These are phyloP conservation scores for Hypomecis atomaria DNA, from an alignment of 2,888 invertebrate species.

Conservation along the genomic window DNA sequence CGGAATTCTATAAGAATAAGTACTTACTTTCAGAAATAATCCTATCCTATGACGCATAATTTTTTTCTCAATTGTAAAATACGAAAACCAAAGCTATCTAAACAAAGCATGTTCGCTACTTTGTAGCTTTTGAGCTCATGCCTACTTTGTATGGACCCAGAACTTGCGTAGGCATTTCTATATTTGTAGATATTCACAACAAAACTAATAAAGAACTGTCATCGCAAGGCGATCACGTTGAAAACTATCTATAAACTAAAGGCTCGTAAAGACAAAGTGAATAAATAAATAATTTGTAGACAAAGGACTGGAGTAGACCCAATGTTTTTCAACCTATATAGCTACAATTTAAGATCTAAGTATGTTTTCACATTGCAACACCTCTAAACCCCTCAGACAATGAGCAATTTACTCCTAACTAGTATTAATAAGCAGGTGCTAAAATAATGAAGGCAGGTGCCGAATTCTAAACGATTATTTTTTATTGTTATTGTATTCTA, in stretches of 20 bases:
- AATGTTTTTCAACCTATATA: background rate
- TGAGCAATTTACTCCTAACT: constrained; percentile 27
- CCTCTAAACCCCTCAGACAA: constrained; percentile 19
- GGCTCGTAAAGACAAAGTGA: background rate
- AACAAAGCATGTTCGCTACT: no score
- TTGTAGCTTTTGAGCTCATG: no score
- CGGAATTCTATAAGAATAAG: no score
- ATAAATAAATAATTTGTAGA: no score
- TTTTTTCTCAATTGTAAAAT: no score
- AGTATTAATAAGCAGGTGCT: constrained; percentile 24
- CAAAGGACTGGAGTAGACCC: no score
- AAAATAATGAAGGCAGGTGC: constrained; percentile 23
- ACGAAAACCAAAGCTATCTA: no score
- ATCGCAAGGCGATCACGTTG: background rate
- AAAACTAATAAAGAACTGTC: background rate
- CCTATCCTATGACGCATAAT: no score
- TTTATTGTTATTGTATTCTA: constrained; percentile 18
- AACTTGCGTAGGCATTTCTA: no score
- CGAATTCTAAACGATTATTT: constrained; percentile 22
- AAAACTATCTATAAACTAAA: background rate
- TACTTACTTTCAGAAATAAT: no score
- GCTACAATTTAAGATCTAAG: background rate
- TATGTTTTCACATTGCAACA: constrained; percentile 13
- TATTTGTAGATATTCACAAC: no score
- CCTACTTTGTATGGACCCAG: no score